These are phyloP conservation scores for Champsocephalus esox DNA, from an alignment of 2,797 vertebrate species.

Conservation along the genomic window DNA sequence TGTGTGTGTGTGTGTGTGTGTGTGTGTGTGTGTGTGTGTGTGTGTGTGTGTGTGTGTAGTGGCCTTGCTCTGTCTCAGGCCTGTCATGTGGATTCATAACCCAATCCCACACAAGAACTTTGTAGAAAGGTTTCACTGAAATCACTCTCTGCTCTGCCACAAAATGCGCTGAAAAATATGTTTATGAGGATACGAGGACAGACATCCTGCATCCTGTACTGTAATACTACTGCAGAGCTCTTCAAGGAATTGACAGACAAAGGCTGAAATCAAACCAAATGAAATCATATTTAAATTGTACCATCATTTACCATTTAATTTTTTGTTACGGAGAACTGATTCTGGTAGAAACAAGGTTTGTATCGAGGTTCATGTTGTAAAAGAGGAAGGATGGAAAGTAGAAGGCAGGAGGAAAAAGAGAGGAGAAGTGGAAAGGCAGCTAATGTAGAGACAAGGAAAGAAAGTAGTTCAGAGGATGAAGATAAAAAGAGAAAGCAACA, in stretches of 20 bases:
- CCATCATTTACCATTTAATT: neutral
- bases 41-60: slow-evolving; percentile 10
- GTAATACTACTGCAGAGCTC: neutral
- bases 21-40: slow-evolving; percentile 13
- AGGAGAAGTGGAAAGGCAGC: neutral
- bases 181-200: slow-evolving; percentile 38
- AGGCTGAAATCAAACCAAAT: neutral
- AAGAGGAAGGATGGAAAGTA: neutral
- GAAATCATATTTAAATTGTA: neutral
- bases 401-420: neutral
- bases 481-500: slow-evolving; percentile 6
- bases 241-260: neutral
- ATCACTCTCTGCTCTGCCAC: slow-evolving; percentile 41
- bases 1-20: slow-evolving; percentile 1
- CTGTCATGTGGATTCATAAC: slow-evolving; percentile 80
- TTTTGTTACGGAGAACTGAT: neutral
- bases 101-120: slow-evolving; percentile 70
- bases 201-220: neutral
- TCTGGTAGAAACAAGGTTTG: neutral
- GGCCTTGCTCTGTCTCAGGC: slow-evolving; percentile 69
- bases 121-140: slow-evolving; percentile 52
- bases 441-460: neutral
- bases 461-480: slow-evolving; percentile 8
- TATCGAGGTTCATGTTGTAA: neutral
- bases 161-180: slow-evolving; percentile 45